phyloP scores from a whole-genome alignment of 2,113 vertebrate genomes.

The Arvicanthis niloticus region DNA sequence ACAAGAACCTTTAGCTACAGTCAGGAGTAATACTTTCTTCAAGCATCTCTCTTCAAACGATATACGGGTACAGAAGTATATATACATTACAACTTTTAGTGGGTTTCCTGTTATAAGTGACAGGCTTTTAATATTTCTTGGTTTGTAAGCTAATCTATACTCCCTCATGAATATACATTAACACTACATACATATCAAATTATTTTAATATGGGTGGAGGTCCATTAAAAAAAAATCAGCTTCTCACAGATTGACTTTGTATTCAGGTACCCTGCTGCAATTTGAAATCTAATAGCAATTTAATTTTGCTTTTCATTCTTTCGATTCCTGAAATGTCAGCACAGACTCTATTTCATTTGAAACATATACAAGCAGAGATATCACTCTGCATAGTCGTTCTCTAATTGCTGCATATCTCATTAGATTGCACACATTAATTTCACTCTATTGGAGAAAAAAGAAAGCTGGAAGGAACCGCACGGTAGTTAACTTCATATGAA shows the following conservation, averaged over 20 bases:
- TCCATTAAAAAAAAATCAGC: conserved; percentile 53
- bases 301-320: conserved; percentile 75
- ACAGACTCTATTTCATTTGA: conserved; percentile 64
- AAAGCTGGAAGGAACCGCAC: conserved; percentile 61
- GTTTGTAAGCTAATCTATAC: neutral
- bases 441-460: conserved; percentile 63
- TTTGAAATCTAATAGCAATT: conserved; percentile 60
- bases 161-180: conserved; percentile 18
- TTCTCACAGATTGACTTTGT: conserved; percentile 37
- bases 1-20: neutral
- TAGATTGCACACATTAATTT: conserved; percentile 68
- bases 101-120: conserved; percentile 19
- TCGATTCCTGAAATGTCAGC: conserved; percentile 68
- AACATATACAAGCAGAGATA: conserved; percentile 60
- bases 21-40: neutral
- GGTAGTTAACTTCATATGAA: conserved; percentile 76
- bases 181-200: neutral
- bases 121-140: conserved; percentile 25
- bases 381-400: conserved; percentile 49
- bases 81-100: neutral
- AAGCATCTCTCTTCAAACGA: neutral
- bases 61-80: neutral
- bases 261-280: conserved; percentile 66
- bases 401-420: conserved; percentile 70
- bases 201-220: neutral